Evolutionary conservation across 2,113 vertebrate species (phyloP).

Genomic region (Chaetodon auriga): DNA sequence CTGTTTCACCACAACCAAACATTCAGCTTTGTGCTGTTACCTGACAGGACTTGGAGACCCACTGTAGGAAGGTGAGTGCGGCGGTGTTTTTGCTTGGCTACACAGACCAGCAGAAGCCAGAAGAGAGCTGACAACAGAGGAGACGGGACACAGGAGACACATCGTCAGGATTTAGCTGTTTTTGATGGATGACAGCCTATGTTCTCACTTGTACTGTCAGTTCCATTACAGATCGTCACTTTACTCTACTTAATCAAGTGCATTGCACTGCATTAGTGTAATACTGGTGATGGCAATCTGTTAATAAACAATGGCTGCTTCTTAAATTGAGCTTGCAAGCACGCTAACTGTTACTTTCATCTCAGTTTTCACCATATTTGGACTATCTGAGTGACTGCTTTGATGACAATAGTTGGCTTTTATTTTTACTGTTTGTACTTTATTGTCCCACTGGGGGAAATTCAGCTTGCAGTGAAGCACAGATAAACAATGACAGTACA

Average conservation of each 20-base stretch:
- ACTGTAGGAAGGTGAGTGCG: conserved; percentile 91
- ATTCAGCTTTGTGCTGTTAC: conserved; percentile 76
- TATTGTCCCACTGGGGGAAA: too few relatives aligned
- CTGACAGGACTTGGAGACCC: conserved; percentile 89
- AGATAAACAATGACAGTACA: too few relatives aligned
- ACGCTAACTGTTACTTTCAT: too few relatives aligned
- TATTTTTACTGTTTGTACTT: too few relatives aligned
- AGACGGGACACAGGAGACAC: background rate
- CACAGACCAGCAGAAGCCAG: conserved; percentile 90
- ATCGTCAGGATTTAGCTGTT: background rate
- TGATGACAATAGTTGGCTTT: too few relatives aligned
- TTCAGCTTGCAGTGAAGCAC: too few relatives aligned
- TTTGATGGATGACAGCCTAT: background rate
- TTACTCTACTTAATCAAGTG: background rate
- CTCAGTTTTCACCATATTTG: too few relatives aligned
- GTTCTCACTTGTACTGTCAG: background rate
- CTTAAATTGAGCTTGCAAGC: too few relatives aligned
- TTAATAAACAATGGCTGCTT: background rate
- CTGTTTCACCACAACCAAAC: background rate
- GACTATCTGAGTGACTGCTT: too few relatives aligned
- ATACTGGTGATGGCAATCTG: background rate
- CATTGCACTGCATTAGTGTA: conserved; percentile 16
- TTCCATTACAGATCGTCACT: background rate
- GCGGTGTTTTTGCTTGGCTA: conserved; percentile 89
- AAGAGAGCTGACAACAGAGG: conserved; percentile 86